These are phyloP conservation scores for Trimorus sp. DNA, from an alignment of 2,888 invertebrate genomes.

Conservation along the genomic window DNA sequence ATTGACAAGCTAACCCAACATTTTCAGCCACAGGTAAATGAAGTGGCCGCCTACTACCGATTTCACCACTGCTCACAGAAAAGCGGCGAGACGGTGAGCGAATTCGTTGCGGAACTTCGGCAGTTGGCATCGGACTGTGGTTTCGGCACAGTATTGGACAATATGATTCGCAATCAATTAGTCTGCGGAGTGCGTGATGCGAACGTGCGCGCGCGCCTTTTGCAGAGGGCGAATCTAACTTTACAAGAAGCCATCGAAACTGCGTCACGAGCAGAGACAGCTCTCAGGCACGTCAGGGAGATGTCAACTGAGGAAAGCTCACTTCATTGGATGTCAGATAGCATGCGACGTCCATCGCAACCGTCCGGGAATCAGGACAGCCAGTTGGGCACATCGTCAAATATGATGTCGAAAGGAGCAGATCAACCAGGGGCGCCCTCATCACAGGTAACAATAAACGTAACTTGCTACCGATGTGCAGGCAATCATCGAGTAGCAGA, in stretches of 20 bases:
- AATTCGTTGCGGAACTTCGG: slow-evolving; percentile 20
- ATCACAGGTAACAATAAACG: not conserved
- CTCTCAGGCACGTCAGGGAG: slow-evolving; percentile 6
- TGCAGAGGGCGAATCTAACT: slow-evolving; percentile 1
- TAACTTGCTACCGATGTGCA: slow-evolving; percentile 14
- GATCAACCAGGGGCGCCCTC: not conserved
- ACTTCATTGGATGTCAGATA: slow-evolving; percentile 1
- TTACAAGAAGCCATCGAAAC: slow-evolving; percentile 9
- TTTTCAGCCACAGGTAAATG: slow-evolving; percentile 17
- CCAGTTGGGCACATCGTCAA: not conserved
- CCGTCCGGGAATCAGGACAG: not conserved
- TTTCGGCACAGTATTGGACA: not conserved
- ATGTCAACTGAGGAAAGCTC: not conserved
- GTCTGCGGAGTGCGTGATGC: slow-evolving; percentile 14
- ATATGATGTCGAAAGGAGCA: not conserved
- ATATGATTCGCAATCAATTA: slow-evolving; percentile 21
- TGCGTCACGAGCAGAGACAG: slow-evolving; percentile 12
- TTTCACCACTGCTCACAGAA: slow-evolving; percentile 16
- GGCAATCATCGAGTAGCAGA: not conserved
- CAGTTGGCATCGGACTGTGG: slow-evolving; percentile 11
- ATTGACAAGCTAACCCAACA: not conserved
- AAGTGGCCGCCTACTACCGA: slow-evolving; percentile 12
- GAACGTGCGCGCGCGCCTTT: not conserved
- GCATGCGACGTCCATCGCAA: not conserved
- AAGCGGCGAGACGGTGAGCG: not conserved